Evolutionary conservation across 2,888 invertebrate species (phyloP).

Genomic region (Drosophila flavopinicola): DNA sequence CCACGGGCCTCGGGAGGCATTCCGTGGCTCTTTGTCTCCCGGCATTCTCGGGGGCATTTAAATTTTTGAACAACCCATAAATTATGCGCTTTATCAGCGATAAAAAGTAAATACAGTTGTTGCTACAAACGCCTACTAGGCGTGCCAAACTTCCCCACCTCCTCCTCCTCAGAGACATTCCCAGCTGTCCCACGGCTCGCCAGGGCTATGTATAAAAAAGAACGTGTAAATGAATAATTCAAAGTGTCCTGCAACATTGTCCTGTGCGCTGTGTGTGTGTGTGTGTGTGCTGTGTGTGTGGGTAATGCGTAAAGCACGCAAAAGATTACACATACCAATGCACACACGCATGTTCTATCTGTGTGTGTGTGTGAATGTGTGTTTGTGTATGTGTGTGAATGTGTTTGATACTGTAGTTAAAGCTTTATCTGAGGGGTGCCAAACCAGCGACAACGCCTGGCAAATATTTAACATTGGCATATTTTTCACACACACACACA

Average conservation of each 20-base stretch:
- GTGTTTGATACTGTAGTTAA: constrained; percentile 71
- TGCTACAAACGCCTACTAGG: constrained; percentile 80
- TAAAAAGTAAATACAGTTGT: constrained; percentile 81
- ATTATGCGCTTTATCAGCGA: constrained; percentile 81
- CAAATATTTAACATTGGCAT: constrained; percentile 81
- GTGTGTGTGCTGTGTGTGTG: constrained; percentile 24
- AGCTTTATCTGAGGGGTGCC: constrained; percentile 75
- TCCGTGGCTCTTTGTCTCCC: constrained; percentile 57
- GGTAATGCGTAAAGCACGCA: constrained; percentile 81
- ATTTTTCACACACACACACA: constrained; percentile 68
- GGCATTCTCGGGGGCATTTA: constrained; percentile 78
- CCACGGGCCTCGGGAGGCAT: constrained; percentile 40
- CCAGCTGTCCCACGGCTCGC: constrained; percentile 62
- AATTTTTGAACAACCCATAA: constrained; percentile 79
- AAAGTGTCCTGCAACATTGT: constrained; percentile 80
- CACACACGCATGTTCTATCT: constrained; percentile 31
- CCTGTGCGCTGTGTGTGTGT: constrained; percentile 45
- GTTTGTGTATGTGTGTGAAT: constrained; percentile 25
- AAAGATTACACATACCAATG: constrained; percentile 75
- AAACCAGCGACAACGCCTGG: constrained; percentile 66
- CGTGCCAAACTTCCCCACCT: constrained; percentile 12
- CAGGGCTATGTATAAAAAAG: constrained; percentile 33
- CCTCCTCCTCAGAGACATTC: constrained; percentile 1
- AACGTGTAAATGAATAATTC: constrained; percentile 78
- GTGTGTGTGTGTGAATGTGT: constrained; percentile 18